Conservation (phyloP, 2,113 vertebrate genomes). For the Erinaceus europaeus region DNA sequence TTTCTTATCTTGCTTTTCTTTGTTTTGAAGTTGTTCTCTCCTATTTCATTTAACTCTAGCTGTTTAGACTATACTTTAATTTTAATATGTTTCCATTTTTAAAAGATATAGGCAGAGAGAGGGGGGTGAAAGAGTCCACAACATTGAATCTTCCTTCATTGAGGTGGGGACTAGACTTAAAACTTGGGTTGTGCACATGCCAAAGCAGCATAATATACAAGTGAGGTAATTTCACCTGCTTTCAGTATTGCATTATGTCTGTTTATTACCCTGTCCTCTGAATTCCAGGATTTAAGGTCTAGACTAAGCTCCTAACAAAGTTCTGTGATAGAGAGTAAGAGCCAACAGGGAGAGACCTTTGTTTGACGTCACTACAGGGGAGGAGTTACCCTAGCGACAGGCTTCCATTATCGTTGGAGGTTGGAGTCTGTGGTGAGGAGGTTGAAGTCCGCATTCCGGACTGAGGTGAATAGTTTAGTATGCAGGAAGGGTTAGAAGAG, state of each 20-base stretch:
- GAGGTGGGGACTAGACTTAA: too few species aligned
- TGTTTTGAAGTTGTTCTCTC: not conserved
- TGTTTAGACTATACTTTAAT: too few species aligned
- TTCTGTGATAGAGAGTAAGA: rapidly evolving
- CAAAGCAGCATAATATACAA: too few species aligned
- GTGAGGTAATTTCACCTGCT: too few species aligned
- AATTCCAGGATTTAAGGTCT: not conserved
- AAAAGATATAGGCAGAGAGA: too few species aligned
- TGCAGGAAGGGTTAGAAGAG: not conserved
- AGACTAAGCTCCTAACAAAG: not conserved
- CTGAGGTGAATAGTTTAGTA: not conserved
- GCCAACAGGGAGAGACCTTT: not conserved
- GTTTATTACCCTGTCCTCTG: not conserved
- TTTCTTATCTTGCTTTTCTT: not conserved
- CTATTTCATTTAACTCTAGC: not conserved
- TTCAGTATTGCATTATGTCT: not conserved
- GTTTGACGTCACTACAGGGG: not conserved
- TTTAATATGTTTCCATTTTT: too few species aligned
- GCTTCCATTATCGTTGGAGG: rapidly evolving
- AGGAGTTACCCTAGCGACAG: not conserved
- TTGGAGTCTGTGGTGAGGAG: rapidly evolving
- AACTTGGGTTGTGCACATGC: too few species aligned
- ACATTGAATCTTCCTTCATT: too few species aligned
- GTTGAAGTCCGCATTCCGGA: rapidly evolving
- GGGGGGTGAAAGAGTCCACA: too few species aligned